Conservation (phyloP, 2,113 vertebrate species). For the Trogon melanurus region DNA sequence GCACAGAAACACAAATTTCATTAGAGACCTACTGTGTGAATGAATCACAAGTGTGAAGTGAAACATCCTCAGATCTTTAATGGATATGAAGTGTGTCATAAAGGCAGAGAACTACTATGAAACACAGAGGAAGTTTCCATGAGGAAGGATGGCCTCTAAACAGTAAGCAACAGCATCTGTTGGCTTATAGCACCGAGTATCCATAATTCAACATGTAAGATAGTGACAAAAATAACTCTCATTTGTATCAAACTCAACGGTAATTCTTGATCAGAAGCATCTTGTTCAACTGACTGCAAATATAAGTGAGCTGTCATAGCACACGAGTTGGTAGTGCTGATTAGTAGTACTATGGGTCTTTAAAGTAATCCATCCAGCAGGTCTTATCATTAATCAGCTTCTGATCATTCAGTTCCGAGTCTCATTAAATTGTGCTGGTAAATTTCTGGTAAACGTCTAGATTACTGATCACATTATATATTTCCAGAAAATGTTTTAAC, state of each 20-base stretch:
- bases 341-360: neutral
- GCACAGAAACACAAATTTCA: neutral
- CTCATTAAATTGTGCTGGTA: neutral
- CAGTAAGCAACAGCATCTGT: neutral
- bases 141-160: neutral
- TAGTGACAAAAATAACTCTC: neutral
- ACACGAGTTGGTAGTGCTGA: neutral
- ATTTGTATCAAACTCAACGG: neutral
- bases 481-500: neutral
- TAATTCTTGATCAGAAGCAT: neutral
- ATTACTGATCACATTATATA: neutral
- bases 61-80: slow-evolving; percentile 14
- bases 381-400: neutral
- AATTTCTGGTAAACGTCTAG: neutral
- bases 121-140: neutral
- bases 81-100: neutral
- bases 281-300: neutral
- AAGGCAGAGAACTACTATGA: neutral
- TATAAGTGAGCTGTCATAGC: neutral
- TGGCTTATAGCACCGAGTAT: neutral
- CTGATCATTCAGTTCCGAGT: neutral
- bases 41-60: slow-evolving; percentile 18
- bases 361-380: neutral
- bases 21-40: neutral
- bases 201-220: neutral